Percentiles rank a stretch among this genome's conserved stretches.
These are phyloP conservation scores for Triplophysa bombifrons DNA, from an alignment of 2,797 vertebrate genomes.

Conservation along the genomic window DNA sequence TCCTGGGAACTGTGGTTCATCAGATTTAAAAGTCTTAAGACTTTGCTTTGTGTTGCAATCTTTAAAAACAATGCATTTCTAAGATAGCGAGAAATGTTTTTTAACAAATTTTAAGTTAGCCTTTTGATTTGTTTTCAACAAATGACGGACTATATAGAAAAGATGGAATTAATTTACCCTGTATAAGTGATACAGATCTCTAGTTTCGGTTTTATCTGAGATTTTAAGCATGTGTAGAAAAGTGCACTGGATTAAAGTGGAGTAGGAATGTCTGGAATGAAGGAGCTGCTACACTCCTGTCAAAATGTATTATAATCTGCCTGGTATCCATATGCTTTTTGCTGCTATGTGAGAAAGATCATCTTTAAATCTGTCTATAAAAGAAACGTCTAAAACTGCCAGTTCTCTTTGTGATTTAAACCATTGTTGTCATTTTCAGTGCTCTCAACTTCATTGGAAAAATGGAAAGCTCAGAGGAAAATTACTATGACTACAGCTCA, in stretches of 20 bases:
- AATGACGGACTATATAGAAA: not conserved
- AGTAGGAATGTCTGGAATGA: slow-evolving; percentile 37
- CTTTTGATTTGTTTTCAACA: not conserved
- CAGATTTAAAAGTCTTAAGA: not conserved
- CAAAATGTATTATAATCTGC: slow-evolving; percentile 5
- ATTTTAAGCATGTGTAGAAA: slow-evolving; percentile 5
- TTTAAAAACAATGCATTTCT: not conserved
- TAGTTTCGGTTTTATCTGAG: not conserved
- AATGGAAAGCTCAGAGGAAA: slow-evolving; percentile 64
- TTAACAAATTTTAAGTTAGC: not conserved
- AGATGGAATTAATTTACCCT: not conserved
- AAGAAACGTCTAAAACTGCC: not conserved
- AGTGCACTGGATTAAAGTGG: not conserved
- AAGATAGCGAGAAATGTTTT: not conserved
- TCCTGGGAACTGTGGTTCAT: not conserved
- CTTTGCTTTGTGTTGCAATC: not conserved
- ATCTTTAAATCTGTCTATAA: not conserved
- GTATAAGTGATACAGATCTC: slow-evolving; percentile 4
- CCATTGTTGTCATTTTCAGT: slow-evolving; percentile 27
- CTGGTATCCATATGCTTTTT: slow-evolving; percentile 19
- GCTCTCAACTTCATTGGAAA: slow-evolving; percentile 39
- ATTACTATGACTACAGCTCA: slow-evolving; percentile 63
- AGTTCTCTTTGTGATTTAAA: slow-evolving; percentile 9
- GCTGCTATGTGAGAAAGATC: not conserved
- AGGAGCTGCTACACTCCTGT: not conserved